Evolutionary conservation across 2,797 vertebrate species (phyloP), one percentile per base, ranked within the genome.

Genomic region (Enteromius trimaculatus): DNA sequence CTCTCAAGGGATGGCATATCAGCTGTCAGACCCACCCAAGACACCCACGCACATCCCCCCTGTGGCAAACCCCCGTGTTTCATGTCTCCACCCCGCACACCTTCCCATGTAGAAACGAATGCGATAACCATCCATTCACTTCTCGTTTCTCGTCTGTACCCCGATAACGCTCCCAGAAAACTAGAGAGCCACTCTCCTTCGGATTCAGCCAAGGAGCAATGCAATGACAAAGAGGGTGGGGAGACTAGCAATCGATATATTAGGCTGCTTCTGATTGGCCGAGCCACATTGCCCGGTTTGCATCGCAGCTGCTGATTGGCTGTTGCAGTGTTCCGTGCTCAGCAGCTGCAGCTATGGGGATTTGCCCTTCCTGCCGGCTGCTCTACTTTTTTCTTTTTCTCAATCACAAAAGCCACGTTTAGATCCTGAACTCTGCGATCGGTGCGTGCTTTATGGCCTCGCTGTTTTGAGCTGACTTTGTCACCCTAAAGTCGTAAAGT

Each of bases 261-360:
- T 92, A 92, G 85, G 39, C 65, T 71, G 84, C 66, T 85, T 23
- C 68, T 71, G 78, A 96, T 95, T 96, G 95, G 95, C 77, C 39
- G 69, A 8, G 65, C 80, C 79, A 86, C 74, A 85, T 88, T 88
- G 90, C 91, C 81, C 84, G 90, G 88, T 90, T 90, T 95, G 91
- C 87, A 95, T 94, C 76, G 88, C 82, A 70, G 47, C 49, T 69
- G 66, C 85, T 77, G 85, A 96, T 96, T 96, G 95, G 94, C 86
- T 90, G 88, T 58, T 88, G 86, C 64, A 84, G 87, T 89, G 88
- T 92, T 88, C 90, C 89, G 77, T 93, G 91, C 89, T 93, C 92
- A 93, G 92, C 93, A 93, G 93, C 93, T 92, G 92, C 92, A 92
- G 90, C 93, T 91, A 90, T 92, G 92, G 84, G 79, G 84, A 87